phyloP scores from a whole-genome alignment of 2,888 invertebrate genomes.

The Apodemia hepburni region DNA sequence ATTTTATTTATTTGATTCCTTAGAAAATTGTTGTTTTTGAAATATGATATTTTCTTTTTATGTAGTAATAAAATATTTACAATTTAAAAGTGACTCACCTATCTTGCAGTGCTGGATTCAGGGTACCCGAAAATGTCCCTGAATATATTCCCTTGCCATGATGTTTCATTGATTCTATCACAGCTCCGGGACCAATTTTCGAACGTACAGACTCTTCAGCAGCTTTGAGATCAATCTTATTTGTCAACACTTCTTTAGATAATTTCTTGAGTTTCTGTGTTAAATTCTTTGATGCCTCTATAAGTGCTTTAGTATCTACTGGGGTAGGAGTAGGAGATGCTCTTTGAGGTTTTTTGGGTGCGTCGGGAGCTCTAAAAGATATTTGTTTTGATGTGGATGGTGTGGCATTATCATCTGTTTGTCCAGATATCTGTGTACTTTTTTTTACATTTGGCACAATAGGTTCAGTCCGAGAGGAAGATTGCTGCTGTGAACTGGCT shows the following conservation, averaged over 20 bases:
- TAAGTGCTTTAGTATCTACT: slow-evolving; percentile 86
- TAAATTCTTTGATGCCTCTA: slow-evolving; percentile 94
- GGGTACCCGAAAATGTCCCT: slow-evolving; percentile 96
- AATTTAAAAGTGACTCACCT: slow-evolving; percentile 52
- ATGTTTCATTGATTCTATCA: slow-evolving; percentile 95
- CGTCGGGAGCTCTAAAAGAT: slow-evolving; percentile 57
- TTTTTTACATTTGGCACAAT: slow-evolving; percentile 61
- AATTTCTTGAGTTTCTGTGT: slow-evolving; percentile 94
- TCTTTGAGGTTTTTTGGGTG: slow-evolving; percentile 58
- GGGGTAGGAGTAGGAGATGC: slow-evolving; percentile 56
- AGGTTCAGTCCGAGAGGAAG: slow-evolving; percentile 66
- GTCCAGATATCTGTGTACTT: slow-evolving; percentile 55
- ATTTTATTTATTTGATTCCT: too few relatives aligned
- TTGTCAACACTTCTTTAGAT: slow-evolving; percentile 93
- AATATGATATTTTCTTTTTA: too few relatives aligned
- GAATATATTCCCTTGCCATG: slow-evolving; percentile 97
- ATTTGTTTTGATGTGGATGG: slow-evolving; percentile 65
- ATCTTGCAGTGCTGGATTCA: slow-evolving; percentile 96
- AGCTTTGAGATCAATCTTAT: slow-evolving; percentile 75
- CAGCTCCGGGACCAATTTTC: slow-evolving; percentile 83
- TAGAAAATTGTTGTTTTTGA: too few relatives aligned
- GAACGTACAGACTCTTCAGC: slow-evolving; percentile 72
- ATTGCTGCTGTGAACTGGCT: slow-evolving; percentile 54
- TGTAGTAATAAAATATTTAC: slow-evolving; percentile 16
- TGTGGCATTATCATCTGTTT: slow-evolving; percentile 50